Percentiles rank a stretch among this genome's conserved stretches.
These are phyloP conservation scores for Temnothorax unifasciatus DNA, from an alignment of 2,888 invertebrate genomes.

Conservation along the genomic window DNA sequence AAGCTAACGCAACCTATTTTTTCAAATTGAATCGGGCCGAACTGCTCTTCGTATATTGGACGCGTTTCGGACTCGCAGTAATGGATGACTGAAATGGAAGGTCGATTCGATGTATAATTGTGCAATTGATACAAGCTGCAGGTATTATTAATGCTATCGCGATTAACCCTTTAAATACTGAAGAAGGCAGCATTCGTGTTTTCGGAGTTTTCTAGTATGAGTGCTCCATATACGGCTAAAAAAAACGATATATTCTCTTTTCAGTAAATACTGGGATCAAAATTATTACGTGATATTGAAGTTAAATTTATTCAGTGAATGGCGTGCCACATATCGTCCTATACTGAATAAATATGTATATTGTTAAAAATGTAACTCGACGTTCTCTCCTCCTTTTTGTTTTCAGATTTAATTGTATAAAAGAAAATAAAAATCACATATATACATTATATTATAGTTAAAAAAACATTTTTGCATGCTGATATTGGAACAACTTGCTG, in stretches of 20 bases:
- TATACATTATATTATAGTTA: not conserved
- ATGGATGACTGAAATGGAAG: slow-evolving; percentile 53
- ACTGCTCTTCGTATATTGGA: slow-evolving; percentile 58
- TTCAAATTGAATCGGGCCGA: slow-evolving; percentile 71
- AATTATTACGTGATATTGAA: slow-evolving; percentile 27
- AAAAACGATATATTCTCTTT: slow-evolving; percentile 16
- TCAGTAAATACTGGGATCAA: not conserved
- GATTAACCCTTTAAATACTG: slow-evolving; percentile 45
- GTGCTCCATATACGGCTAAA: not conserved
- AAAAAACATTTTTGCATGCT: not conserved
- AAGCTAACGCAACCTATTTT: slow-evolving; percentile 71
- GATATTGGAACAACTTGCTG: not conserved
- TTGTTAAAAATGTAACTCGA: slow-evolving; percentile 5
- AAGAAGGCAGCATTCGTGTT: slow-evolving; percentile 3
- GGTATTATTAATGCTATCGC: slow-evolving; percentile 32
- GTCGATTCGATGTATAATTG: slow-evolving; percentile 42
- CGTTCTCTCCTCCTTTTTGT: not conserved
- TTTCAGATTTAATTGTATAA: not conserved
- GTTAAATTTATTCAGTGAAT: slow-evolving; percentile 21
- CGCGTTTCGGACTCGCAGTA: slow-evolving; percentile 43
- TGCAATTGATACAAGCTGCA: slow-evolving; percentile 45
- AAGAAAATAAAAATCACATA: slow-evolving; percentile 1
- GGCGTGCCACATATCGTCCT: not conserved
- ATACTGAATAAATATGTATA: slow-evolving; percentile 8
- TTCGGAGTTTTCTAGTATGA: not conserved